Base-by-base conservation (phyloP, 2,888 invertebrate genomes). In the Macaria notata region DNA sequence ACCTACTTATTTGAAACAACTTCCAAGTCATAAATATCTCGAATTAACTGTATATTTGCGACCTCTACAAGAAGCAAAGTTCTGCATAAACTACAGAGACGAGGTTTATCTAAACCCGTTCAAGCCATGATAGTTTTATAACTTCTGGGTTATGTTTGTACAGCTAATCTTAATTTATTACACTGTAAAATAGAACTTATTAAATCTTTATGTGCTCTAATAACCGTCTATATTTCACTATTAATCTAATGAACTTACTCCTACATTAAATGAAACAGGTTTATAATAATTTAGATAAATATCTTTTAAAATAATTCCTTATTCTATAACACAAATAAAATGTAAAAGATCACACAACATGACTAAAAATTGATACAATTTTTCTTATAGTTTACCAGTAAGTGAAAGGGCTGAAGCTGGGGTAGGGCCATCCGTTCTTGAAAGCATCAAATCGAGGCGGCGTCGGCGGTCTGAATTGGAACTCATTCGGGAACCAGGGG, bases 341-440 rank as follows among this genome's bases (percentile, higher is more conserved):
- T 42, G 46, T 31, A 36, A 59, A 46, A 44, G 38, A 60, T 59
- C 46, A 63, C 46, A 63, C 54, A 57, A 59, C 30, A 58, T 59
- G 31, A 54, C 49, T 61, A 54, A 41, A 54, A 39, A 9, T 49
- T 53, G 56, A 60, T 69, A 64, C 9, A 8, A 66, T 68, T 65
- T 67, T 54, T 48, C 67, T 64, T 54, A n/a, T 36, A 38, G 7
- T 50, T 33, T 50, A 64, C 72, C 72, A 76, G 54, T 73, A 73
- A 57, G 78, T 79, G 8, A 75, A 61, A 54, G 83, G 84, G 43
- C 73, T 75, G 39, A 76, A 82, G 49, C 64, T 73, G 4, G 81
- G 79, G 39, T 79, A 79, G 8, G 77, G 63, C 81, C 80, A 84
- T 0, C 56, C 51, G 9, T 72, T 71, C 31, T 65, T 72, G 6